Evolutionary conservation across 2,797 vertebrate genomes (phyloP).

Genomic region (Hybognathus amarus): DNA sequence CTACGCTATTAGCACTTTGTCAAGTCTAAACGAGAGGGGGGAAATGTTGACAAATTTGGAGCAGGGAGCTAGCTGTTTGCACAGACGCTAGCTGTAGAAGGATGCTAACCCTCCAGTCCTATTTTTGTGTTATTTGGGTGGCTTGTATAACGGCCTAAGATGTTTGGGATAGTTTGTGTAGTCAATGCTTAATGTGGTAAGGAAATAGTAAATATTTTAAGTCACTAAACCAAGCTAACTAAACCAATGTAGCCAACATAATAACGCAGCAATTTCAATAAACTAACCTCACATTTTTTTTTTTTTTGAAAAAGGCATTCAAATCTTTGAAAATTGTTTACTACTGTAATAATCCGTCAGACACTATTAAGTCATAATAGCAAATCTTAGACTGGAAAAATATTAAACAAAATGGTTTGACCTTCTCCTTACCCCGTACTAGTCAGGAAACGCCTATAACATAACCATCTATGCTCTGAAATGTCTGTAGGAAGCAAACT

Average conservation of each 20-base stretch:
- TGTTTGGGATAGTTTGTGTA: constrained; percentile 6
- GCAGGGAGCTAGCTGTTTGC: constrained; percentile 64
- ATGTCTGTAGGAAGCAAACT: constrained; percentile 58
- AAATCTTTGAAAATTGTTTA: constrained; percentile 2
- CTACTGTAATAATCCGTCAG: constrained; percentile 57
- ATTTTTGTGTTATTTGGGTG: constrained; percentile 49
- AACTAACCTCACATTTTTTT: not conserved
- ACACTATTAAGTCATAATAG: constrained; percentile 71
- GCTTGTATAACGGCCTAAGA: constrained; percentile 39
- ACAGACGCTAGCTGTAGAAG: constrained; percentile 61
- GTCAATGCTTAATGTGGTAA: constrained; percentile 65
- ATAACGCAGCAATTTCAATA: not conserved
- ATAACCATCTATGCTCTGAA: constrained; percentile 51
- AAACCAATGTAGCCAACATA: not conserved
- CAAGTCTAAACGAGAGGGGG: constrained; percentile 49
- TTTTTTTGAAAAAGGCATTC: not conserved
- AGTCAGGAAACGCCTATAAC: constrained; percentile 64
- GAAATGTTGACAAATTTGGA: constrained; percentile 70
- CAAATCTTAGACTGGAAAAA: constrained; percentile 58
- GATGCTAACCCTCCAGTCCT: constrained; percentile 49
- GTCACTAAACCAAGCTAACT: not conserved
- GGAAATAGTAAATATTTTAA: constrained; percentile 69
- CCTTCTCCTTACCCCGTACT: constrained; percentile 58
- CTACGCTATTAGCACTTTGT: constrained; percentile 45
- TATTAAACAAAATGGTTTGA: constrained; percentile 59